phyloP scores from a whole-genome alignment of 2,113 vertebrate genomes.

The Centropus unirufus region DNA sequence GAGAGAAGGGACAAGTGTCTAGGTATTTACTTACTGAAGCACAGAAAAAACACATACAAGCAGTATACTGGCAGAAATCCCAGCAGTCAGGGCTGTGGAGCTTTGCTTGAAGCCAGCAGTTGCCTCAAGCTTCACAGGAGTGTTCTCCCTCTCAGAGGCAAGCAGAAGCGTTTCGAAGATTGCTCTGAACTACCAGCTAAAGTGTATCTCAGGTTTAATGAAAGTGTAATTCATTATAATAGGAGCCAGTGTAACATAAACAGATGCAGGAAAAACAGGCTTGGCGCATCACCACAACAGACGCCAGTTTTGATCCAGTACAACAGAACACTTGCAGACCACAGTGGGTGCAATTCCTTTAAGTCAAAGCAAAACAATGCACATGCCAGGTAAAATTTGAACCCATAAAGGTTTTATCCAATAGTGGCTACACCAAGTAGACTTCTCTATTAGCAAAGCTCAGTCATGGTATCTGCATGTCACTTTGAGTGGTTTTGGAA shows the following conservation, averaged over 20 bases:
- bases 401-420: not conserved
- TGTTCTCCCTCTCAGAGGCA: not conserved
- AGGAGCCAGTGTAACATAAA: slow-evolving; percentile 21
- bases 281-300: not conserved
- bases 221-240: slow-evolving; percentile 32
- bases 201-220: slow-evolving; percentile 18
- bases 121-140: not conserved
- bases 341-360: not conserved
- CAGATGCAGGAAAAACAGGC: slow-evolving; percentile 60
- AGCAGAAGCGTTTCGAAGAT: not conserved
- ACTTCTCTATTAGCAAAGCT: not conserved
- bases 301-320: not conserved
- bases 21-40: slow-evolving; percentile 46
- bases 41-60: not conserved
- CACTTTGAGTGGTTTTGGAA: not conserved
- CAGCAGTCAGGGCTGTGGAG: not conserved
- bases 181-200: not conserved
- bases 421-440: rapidly evolving
- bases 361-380: not conserved
- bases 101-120: not conserved
- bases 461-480: not conserved
- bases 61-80: not conserved
- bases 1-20: not conserved
- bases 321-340: not conserved
- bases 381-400: not conserved